These are phyloP conservation scores for Globodera ellingtonae DNA, from an alignment of 1,140 invertebrate species.

Conservation along the genomic window DNA sequence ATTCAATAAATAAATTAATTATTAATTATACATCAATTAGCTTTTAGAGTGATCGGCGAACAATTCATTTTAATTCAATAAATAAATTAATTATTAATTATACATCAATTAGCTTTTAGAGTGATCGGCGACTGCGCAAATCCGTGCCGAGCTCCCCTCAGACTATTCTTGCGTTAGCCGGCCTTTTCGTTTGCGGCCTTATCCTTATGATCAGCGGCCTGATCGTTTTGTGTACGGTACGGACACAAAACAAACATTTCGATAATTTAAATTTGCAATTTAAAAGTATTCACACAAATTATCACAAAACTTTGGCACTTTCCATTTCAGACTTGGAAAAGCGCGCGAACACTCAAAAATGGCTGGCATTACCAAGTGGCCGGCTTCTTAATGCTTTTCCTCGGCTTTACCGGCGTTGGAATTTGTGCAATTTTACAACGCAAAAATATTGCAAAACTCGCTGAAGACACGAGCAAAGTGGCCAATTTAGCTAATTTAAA, in stretches of 20 bases:
- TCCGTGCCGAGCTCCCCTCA: conserved; percentile 34
- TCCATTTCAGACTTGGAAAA: conserved; percentile 5
- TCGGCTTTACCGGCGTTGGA: conserved; percentile 28
- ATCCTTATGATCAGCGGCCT: conserved; percentile 39
- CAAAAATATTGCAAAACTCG: conserved; percentile 35
- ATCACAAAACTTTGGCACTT: neutral
- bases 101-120: conserved; percentile 22
- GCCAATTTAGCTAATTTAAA: neutral
- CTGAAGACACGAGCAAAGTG: conserved; percentile 36
- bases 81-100: neutral
- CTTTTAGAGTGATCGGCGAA: conserved; percentile 30
- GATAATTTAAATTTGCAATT: conserved; percentile 1
- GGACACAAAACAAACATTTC: neutral
- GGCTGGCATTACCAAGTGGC: conserved; percentile 16
- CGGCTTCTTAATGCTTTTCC: conserved; percentile 20
- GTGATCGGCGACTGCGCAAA: conserved; percentile 22
- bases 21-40: too few species aligned
- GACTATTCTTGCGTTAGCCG: conserved; percentile 34
- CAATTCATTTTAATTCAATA: conserved; percentile 3
- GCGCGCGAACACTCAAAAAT: neutral
- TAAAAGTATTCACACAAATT: neutral
- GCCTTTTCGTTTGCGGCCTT: conserved; percentile 41
- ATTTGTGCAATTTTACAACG: conserved; percentile 37
- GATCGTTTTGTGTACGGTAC: conserved; percentile 35
- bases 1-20: neutral